Evolutionary conservation across 2,113 vertebrate species (phyloP), one percentile per base, ranked within the genome.

Genomic region (Glareola pratincola): DNA sequence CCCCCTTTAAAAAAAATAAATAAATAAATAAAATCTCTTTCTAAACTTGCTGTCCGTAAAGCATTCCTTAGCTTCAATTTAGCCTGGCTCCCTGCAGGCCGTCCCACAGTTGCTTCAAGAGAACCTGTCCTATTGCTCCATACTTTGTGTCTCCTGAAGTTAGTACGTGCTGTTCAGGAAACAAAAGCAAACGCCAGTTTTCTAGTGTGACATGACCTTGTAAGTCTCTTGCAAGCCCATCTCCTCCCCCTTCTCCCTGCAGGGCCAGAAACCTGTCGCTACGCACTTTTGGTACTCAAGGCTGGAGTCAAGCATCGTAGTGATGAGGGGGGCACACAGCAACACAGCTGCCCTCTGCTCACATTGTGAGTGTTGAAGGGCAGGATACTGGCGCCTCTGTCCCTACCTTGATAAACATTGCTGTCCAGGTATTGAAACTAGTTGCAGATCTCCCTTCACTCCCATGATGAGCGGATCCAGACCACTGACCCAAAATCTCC

Each of bases 261-360:
- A 78, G 75, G 64, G 43, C 27, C 73, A 72, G n/a, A 87, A 96
- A 54, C 10, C 16, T 54, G 20, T 73, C 54, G 18, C 59, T 85
- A 56, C 30, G 57, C 34, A n/a, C 30, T 68, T 92, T 56, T 72
- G 30, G 36, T 62, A 32, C 39, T 73, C 3, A 2, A 45, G 43
- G 34, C 57, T 82, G 34, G 26, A 68, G 74, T 43, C 36, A 63
- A n/a, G 16, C 27, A 43, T 48, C 16, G 32, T 57, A 47, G 13
- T 16, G 39, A n/a, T 19, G 53, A 53, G 24, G 3, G 12, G 5
- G 26, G 10, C 36, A 20, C 0, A 0, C 2, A 34, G 43, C 30
- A 36, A 14, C 60, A 51, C 41, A 68, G 32, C 36, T 66, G 71
- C 51, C 79, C 57, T 54, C 53, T 64, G 53, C 36, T 79, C 26